Base-by-base conservation (phyloP, 2,797 vertebrate genomes). In the Distichodus sexfasciatus region DNA sequence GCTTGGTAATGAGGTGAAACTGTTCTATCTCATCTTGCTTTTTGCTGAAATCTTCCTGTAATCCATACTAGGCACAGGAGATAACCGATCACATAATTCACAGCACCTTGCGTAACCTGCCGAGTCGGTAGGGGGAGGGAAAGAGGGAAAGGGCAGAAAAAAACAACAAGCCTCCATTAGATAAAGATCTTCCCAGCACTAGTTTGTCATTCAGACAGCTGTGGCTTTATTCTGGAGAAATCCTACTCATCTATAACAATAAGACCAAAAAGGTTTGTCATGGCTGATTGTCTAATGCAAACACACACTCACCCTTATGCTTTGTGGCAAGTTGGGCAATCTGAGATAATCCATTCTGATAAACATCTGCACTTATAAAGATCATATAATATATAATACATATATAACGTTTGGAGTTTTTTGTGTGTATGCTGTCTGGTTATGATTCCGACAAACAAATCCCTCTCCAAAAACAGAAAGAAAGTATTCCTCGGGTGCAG, bases 141-240 rank as follows among this genome's bases (percentile, higher is more conserved):
- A 72, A 54, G 14, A 11, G 40, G 63, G 14, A 29, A 28, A 14
- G n/a, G 24, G 31, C 9, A 66, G 31, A 58, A 23, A 71, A 59
- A 59, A 38, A 76, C 19, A 69, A 66, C 19, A 69, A 59, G 11
- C 61, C 54, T 29, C 54, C 63, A 61, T 72, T 38, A 43, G 69
- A 79, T 76, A 75, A 69, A 72, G 59, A 79, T 76, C 77, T 68
- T 24, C 53, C 63, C 24, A 10, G 38, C 58, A 54, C 51, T 38
- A 33, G 57, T 74, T 71, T 68, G 53, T 72, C 59, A 72, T 59
- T 65, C 1, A 7, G 53, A 57, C 44, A 55, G 31, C 51, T 64
- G 24, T 57, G 41, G 41, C 14, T 58, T 51, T 50, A 26, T 72
- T 72, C 69, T 72, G 61, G 0, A 65, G 61, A 72, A 72, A 65